Evolutionary conservation across 2,797 vertebrate species (phyloP), one percentile per base, ranked within the genome.

Genomic region (Avahi laniger): DNA sequence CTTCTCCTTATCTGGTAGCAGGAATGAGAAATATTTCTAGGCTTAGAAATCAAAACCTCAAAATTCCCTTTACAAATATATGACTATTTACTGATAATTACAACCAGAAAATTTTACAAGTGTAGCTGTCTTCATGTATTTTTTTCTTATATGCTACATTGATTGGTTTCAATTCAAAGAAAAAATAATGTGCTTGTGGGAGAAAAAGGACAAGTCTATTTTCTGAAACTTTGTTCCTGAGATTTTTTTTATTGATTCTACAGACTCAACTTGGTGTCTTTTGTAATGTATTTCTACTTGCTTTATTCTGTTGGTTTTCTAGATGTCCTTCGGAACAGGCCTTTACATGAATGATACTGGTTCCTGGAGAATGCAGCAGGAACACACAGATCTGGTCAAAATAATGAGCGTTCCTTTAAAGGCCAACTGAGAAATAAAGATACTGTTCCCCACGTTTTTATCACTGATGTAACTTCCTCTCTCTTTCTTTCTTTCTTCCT

Each of bases 371-470:
- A 79, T 41, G 35, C 30, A 94, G 85, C 33, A 38, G 92, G 94
- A 96, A 78, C 92, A 11, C 69, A 89, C 87, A 93, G 92, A 97
- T 98, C 97, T 96, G 79, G 63, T 96, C 78, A 97, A 67, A 97
- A 94, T 76, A 96, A 78, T 33, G 50, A 97, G 59, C 94, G 65
- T 70, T 97, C 97, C 97, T 98, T 98, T 98, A 98, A 98, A 98
- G 98, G 94, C 67, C 84, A 95, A 86, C 50, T 72, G 93, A 92
- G 90, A 82, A 82, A 94, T 70, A 98, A 98, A 98, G 86, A 6
- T 52, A 93, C 96, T 93, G 75, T 96, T 98, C 97, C 98, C 97
- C 93, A 97, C 87, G 93, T 97, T 98, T 97, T 98, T 96, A 89
- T 93, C 59, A 85, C 38, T 97, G 95, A 98, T 90, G 79, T 94